phyloP scores from a whole-genome alignment of 2,113 vertebrate genomes.

The Paradoxurus hermaphroditus region DNA sequence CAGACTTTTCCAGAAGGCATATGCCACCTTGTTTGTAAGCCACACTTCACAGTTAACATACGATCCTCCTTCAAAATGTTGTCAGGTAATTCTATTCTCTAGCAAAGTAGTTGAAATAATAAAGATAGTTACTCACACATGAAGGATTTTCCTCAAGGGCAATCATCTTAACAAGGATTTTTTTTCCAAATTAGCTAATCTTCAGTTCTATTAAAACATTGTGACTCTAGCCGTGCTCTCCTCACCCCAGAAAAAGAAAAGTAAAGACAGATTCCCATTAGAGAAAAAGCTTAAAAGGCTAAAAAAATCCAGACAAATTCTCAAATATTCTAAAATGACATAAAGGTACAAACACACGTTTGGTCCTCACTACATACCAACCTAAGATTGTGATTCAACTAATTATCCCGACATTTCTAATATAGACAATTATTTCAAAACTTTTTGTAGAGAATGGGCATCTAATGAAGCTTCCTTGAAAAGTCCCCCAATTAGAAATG shows the following conservation, averaged over 20 bases:
- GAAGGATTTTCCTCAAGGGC: conserved; percentile 45
- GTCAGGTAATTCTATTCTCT: conserved; percentile 9
- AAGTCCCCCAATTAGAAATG: conserved; percentile 11
- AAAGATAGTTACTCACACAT: not conserved
- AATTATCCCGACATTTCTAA: conserved; percentile 28
- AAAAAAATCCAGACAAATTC: not conserved
- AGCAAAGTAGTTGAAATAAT: conserved; percentile 27
- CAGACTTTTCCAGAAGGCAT: not conserved
- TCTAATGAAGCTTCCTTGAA: conserved; percentile 53
- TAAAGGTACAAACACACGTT: conserved; percentile 14
- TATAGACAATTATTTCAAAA: not conserved
- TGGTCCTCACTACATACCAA: not conserved
- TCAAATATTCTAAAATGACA: conserved; percentile 36
- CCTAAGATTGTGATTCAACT: conserved; percentile 21
- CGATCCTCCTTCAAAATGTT: not conserved
- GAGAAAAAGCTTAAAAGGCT: conserved; percentile 30
- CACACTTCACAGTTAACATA: not conserved
- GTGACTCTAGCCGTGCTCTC: not conserved
- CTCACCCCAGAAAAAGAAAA: not conserved
- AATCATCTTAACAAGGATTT: conserved; percentile 47
- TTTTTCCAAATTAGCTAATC: conserved; percentile 46
- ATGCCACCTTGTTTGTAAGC: not conserved
- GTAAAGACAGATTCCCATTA: conserved; percentile 29
- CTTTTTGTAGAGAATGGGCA: not conserved
- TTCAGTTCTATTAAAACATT: conserved; percentile 39